phyloP scores from a whole-genome alignment of 2,888 invertebrate genomes.

The Malthinus flaveolus region DNA sequence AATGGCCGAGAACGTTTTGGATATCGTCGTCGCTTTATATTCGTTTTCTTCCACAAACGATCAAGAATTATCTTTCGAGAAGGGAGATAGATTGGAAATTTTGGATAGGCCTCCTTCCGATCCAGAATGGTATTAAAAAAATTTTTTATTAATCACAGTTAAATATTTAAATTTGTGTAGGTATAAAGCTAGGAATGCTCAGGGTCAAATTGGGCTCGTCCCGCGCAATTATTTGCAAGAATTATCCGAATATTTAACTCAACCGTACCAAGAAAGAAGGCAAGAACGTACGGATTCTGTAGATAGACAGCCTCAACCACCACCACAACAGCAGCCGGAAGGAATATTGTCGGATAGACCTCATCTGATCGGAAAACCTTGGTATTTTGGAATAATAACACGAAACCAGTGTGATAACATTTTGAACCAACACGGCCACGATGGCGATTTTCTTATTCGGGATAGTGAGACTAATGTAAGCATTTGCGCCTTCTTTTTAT shows the following conservation, averaged over 20 bases:
- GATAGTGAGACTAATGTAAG: conserved; percentile 99
- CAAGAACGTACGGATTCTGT: conserved; percentile 50
- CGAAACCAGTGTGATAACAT: conserved; percentile 95
- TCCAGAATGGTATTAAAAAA: conserved; percentile 81
- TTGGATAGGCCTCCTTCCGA: conserved; percentile 95
- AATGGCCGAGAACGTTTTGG: conserved; percentile 93
- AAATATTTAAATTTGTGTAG: conserved; percentile 30
- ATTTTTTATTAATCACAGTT: no score
- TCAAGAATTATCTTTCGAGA: conserved; percentile 95
- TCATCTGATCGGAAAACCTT: conserved; percentile 80
- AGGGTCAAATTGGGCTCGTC: conserved; percentile 92
- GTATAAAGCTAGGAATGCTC: conserved; percentile 90
- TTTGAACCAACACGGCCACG: conserved; percentile 92
- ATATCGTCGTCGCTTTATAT: conserved; percentile 94
- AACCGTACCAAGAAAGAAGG: conserved; percentile 70
- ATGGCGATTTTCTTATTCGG: conserved; percentile 98
- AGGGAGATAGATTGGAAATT: conserved; percentile 94
- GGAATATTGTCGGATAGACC: conserved; percentile 61
- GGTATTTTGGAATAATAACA: conserved; percentile 97
- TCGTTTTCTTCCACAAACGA: conserved; percentile 92
- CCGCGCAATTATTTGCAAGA: conserved; percentile 94
- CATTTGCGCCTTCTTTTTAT: neutral
- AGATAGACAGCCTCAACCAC: conserved; percentile 51
- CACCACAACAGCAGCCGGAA: conserved; percentile 35
- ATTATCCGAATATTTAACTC: conserved; percentile 85